Conservation (phyloP, 2,113 vertebrate genomes). For the Glaucomys volans region DNA sequence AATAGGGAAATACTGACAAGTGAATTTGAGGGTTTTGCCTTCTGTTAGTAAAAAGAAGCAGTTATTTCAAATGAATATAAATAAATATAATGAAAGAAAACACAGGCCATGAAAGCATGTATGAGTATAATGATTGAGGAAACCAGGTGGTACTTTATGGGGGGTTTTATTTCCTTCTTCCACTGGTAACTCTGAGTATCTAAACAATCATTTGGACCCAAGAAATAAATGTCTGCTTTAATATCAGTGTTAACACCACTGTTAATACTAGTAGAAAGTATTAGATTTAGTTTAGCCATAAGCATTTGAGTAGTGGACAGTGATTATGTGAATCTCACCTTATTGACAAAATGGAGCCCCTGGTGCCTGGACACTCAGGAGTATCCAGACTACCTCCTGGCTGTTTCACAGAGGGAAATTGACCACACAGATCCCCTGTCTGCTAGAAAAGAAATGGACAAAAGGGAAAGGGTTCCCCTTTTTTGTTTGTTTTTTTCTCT, state of each 20-base stretch:
- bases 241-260: neutral
- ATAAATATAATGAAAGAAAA: conserved; percentile 18
- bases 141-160: neutral
- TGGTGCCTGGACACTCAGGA: neutral
- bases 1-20: conserved; percentile 11
- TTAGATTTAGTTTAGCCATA: neutral
- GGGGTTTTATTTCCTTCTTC: neutral
- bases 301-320: neutral
- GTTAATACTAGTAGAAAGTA: neutral
- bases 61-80: conserved; percentile 47
- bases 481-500: too few relatives aligned
- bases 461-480: neutral
- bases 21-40: conserved; percentile 12
- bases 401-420: neutral
- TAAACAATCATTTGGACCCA: conserved; percentile 13
- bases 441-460: conserved; percentile 5
- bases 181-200: neutral
- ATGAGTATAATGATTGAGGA: neutral
- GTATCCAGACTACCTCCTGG: neutral
- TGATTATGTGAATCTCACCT: neutral
- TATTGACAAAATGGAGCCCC: neutral
- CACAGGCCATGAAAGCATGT: neutral
- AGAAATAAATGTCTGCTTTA: conserved; percentile 38
- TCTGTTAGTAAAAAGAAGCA: conserved; percentile 41
- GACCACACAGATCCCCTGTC: neutral